Conservation (phyloP, 2,888 invertebrate genomes). For the Erebia aethiops region DNA sequence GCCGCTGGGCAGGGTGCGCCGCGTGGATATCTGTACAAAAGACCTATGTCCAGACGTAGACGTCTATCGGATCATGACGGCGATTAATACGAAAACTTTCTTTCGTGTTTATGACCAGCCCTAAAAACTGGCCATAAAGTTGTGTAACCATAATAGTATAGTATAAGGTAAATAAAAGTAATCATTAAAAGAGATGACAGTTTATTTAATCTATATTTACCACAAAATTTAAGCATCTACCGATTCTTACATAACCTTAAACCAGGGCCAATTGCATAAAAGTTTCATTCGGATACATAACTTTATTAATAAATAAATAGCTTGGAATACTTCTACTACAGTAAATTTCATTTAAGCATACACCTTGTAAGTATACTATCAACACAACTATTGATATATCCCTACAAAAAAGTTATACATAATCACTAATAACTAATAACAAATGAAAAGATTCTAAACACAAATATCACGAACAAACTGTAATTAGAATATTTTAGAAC, state of each 20-base stretch:
- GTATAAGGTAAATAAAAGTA: conserved; percentile 12
- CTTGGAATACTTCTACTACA: conserved; percentile 20
- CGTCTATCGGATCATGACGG: too few relatives aligned
- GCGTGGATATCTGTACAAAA: too few relatives aligned
- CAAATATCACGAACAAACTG: conserved; percentile 17
- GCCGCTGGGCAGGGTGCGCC: too few relatives aligned
- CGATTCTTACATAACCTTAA: conserved; percentile 9
- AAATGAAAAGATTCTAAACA: conserved; percentile 27
- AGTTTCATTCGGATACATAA: conserved; percentile 13
- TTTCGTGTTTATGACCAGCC: too few relatives aligned
- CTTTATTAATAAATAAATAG: conserved; percentile 14
- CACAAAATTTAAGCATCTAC: conserved; percentile 28
- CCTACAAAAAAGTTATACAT: conserved; percentile 20
- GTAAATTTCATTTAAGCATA: conserved; percentile 8
- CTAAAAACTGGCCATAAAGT: too few relatives aligned
- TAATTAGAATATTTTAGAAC: conserved; percentile 6
- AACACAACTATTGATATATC: conserved; percentile 15
- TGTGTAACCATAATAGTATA: neutral
- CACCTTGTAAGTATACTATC: conserved; percentile 20
- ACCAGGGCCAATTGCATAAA: conserved; percentile 15
- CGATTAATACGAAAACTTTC: too few relatives aligned
- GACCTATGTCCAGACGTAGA: too few relatives aligned
- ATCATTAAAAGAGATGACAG: conserved; percentile 17
- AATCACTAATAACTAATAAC: conserved; percentile 29
- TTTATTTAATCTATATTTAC: conserved; percentile 30